A percentile compares a stretch with the other conserved stretches of the same genome.
Conservation (phyloP, 2,797 vertebrate genomes). For the Phalloptychus januarius region DNA sequence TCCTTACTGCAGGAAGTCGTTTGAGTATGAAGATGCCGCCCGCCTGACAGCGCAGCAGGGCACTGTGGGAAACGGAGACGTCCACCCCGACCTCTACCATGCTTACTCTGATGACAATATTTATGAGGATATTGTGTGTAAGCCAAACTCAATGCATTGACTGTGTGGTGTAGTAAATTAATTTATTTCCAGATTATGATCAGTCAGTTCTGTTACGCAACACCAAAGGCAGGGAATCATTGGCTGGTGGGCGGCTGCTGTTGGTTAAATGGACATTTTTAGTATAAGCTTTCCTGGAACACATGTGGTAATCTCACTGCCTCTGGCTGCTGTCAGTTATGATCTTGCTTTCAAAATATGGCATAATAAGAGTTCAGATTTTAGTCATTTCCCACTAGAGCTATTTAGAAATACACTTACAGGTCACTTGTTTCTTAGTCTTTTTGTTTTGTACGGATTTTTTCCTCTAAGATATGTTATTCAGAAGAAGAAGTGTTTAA, state of each 20-base stretch:
- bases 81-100: slow-evolving; percentile 82
- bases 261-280: background rate
- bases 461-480: background rate
- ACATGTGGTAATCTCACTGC: background rate
- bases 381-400: background rate
- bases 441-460: background rate
- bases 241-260: background rate
- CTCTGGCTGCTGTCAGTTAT: background rate
- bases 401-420: background rate
- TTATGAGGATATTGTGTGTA: slow-evolving; percentile 96
- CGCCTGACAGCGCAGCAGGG: slow-evolving; percentile 79
- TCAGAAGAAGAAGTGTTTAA: background rate
- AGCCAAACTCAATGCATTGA: slow-evolving; percentile 58
- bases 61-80: slow-evolving; percentile 69
- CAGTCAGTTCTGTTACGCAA: background rate
- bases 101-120: slow-evolving; percentile 95
- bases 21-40: slow-evolving; percentile 96
- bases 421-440: background rate
- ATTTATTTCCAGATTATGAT: background rate
- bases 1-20: slow-evolving; percentile 89
- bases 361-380: background rate
- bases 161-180: background rate
- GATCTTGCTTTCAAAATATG: background rate
- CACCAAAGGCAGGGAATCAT: background rate
- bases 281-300: background rate